Evolutionary conservation across 2,797 vertebrate genomes (phyloP).

Genomic region (Limnodromus scolopaceus): DNA sequence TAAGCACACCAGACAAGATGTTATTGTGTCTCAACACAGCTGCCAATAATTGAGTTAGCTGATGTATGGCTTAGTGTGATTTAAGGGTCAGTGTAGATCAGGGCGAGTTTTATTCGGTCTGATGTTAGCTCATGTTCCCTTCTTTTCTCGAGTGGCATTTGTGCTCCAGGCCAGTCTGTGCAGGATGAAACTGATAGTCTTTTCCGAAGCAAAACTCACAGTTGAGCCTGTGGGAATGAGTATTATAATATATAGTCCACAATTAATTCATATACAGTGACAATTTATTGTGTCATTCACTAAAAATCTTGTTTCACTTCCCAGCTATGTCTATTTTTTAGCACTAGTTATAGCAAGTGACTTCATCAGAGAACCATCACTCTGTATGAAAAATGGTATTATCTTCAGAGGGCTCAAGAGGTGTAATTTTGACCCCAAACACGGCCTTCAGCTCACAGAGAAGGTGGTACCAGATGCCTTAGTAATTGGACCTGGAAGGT

Average conservation of each 20-base stretch:
- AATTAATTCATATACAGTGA: not conserved
- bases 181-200: not conserved
- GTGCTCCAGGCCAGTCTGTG: not conserved
- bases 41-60: constrained; percentile 3
- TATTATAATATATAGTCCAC: not conserved
- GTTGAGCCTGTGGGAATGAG: not conserved
- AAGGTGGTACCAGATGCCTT: not conserved
- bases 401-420: not conserved
- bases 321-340: not conserved
- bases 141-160: not conserved
- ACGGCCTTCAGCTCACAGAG: not conserved
- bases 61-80: not conserved
- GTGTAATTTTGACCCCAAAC: not conserved
- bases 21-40: not conserved
- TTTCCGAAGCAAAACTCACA: not conserved
- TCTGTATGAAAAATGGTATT: not conserved
- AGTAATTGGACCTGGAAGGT: not conserved
- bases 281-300: not conserved
- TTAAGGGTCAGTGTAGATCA: not conserved
- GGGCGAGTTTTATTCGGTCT: not conserved
- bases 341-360: not conserved
- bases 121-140: not conserved
- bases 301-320: not conserved
- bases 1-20: not conserved
- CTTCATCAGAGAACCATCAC: not conserved